phyloP scores from a whole-genome alignment of 2,113 vertebrate species.

The Redunca redunca region DNA sequence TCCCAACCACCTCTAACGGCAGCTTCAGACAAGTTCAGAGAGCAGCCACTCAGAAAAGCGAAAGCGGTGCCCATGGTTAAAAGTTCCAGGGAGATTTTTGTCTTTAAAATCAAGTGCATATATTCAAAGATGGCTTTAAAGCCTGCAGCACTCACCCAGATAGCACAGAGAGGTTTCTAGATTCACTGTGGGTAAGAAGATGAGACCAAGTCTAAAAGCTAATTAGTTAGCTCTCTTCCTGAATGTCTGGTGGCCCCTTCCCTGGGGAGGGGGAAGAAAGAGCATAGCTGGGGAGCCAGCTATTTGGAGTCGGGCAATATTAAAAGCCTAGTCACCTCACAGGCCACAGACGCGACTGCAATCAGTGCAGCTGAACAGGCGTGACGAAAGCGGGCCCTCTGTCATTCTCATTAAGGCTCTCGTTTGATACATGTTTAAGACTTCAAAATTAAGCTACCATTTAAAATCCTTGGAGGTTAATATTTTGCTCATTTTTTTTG shows the following conservation, averaged over 20 bases:
- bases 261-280: background rate
- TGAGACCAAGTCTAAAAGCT: background rate
- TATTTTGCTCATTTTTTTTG: background rate
- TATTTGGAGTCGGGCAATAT: background rate
- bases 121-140: constrained; percentile 48
- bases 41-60: constrained; percentile 23
- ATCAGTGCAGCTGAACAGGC: constrained; percentile 14
- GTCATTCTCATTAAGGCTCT: background rate
- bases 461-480: background rate
- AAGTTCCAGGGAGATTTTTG: constrained; percentile 36
- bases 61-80: constrained; percentile 44
- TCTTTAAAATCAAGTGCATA: constrained; percentile 42
- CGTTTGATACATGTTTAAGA: background rate
- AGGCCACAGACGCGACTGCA: background rate
- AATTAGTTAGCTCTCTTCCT: background rate
- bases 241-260: background rate
- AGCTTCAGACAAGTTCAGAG: background rate
- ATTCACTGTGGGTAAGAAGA: background rate
- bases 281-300: background rate
- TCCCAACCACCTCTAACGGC: background rate
- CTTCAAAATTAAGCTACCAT: background rate
- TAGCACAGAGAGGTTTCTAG: background rate
- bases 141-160: background rate
- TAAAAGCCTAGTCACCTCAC: constrained; percentile 5
- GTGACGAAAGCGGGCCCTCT: background rate